Evolutionary conservation across 2,888 invertebrate species (phyloP), one percentile per base, ranked within the genome.

Genomic region (Saturnia pavonia): DNA sequence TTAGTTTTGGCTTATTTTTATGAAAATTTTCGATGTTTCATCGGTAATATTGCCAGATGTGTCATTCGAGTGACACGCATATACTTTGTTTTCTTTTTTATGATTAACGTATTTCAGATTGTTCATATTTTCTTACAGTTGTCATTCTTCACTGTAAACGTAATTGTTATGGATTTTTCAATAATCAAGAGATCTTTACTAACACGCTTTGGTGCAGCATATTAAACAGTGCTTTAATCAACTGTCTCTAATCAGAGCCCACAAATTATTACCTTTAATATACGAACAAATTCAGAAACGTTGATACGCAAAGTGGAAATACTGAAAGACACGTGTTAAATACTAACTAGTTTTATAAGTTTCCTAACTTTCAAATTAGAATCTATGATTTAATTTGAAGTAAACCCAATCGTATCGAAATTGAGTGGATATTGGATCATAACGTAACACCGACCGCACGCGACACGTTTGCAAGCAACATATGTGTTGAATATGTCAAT

Each of bases 401-500:
- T 27, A 25, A 60, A 60, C 27, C 14, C 16, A 60, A 27, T 12
- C 4, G 11, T 27, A 60, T 60, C 14, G 57, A 27, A 27, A 27
- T 60, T 60, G 4, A 9, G 25, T 60, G 14, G 27, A 60, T 60
- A 27, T 60, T 60, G 12, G 14, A 27, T 60, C 57, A 6, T 2
- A 27, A 27, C 16, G 16, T 6, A 27, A 25, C 27, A 25, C 4
- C 25, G 57, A 27, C 27, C 57, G 27, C 57, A 60, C 75, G 76
- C 75, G 42, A 76, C 73, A 63, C 45, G 72, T 78, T 79, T 75
- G 76, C 40, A n/a, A 34, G 68, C 40, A 48, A 82, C 93, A 92
- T 91, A 91, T 93, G 93, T 91, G 87, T 82, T 83, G 92, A 92
- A 93, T 93, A 91, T 90, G 91, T 92, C 93, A 93, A 92, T 93